Conservation (phyloP, 2,113 vertebrate genomes). For the human region DNA sequence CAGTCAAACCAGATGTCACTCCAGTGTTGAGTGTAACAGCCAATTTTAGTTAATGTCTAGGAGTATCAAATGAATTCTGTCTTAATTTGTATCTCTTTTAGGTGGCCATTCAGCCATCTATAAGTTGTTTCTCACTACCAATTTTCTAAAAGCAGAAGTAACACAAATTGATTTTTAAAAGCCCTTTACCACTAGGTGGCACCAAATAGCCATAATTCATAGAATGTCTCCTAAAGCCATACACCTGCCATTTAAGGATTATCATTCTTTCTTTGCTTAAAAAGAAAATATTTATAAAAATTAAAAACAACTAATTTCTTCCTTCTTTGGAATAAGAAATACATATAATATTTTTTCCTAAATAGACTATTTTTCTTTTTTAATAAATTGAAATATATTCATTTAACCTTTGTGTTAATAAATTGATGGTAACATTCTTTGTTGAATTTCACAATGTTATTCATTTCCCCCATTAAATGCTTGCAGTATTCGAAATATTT, state of each 20-base stretch:
- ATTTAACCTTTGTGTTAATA: not conserved
- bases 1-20: not conserved
- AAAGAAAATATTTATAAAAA: slow-evolving; percentile 41
- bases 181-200: slow-evolving; percentile 80
- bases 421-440: not conserved
- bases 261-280: not conserved
- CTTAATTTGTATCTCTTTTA: not conserved
- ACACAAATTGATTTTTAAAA: slow-evolving; percentile 61
- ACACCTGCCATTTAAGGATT: not conserved
- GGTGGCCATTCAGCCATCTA: not conserved
- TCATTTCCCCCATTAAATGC: not conserved
- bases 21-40: not conserved
- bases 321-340: not conserved
- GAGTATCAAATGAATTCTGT: not conserved
- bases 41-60: not conserved
- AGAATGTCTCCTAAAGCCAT: not conserved
- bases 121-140: not conserved
- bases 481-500: not conserved
- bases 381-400: not conserved
- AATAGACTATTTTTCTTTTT: not conserved
- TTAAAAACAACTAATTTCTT: not conserved
- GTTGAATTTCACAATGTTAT: slow-evolving; percentile 27
- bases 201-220: slow-evolving; percentile 77
- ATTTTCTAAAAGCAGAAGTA: slow-evolving; percentile 38
- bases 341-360: not conserved